Evolutionary conservation across 1,140 invertebrate species (phyloP).

Genomic region (Macrocentrus cingulum): DNA sequence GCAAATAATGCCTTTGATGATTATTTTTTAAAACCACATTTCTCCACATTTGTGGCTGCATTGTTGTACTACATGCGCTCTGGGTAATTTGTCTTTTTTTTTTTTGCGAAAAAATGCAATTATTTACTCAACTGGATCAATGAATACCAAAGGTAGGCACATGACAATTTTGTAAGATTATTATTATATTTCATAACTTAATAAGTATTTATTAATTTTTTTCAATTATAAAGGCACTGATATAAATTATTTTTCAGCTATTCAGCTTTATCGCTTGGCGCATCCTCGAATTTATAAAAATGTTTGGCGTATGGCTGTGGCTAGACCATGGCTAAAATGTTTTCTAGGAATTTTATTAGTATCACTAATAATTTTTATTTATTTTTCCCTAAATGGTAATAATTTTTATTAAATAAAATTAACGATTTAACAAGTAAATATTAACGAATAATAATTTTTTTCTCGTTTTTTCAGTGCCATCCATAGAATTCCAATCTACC

Average conservation of each 20-base stretch:
- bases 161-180: background rate
- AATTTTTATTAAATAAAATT: background rate
- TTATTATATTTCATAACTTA: too few species aligned
- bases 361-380: slow-evolving; percentile 46
- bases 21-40: too few species aligned
- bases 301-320: slow-evolving; percentile 45
- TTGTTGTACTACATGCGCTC: too few species aligned
- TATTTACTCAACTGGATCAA: background rate
- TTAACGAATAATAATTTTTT: background rate
- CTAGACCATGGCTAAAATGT: slow-evolving; percentile 51
- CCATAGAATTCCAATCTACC: background rate
- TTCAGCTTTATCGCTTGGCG: slow-evolving; percentile 9
- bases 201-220: background rate
- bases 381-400: slow-evolving; percentile 49
- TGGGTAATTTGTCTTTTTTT: too few species aligned
- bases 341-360: slow-evolving; percentile 41
- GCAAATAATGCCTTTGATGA: slow-evolving; percentile 20
- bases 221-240: background rate
- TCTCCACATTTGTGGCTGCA: too few species aligned
- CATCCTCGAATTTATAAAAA: slow-evolving; percentile 37
- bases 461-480: background rate
- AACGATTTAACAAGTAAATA: background rate
- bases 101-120: background rate
- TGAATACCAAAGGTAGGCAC: background rate
- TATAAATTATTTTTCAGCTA: slow-evolving; percentile 5